Evolutionary conservation across 2,797 vertebrate species (phyloP).

Genomic region (Pseudochromis fuscus): DNA sequence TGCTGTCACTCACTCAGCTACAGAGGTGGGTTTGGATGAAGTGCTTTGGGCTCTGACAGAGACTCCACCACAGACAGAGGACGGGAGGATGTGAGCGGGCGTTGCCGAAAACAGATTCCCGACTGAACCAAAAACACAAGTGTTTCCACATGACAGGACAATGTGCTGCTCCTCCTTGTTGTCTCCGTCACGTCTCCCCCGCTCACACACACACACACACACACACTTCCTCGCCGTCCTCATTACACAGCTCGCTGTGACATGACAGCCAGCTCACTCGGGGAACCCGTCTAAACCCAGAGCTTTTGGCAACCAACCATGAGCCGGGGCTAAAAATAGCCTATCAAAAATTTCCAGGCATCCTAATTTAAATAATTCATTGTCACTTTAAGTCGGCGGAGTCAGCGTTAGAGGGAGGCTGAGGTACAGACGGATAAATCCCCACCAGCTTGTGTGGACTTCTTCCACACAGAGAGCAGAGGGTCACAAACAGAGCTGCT

Average conservation of each 20-base stretch:
- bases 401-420: constrained; percentile 15
- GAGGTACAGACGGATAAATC: constrained; percentile 41
- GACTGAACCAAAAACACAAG: constrained; percentile 37
- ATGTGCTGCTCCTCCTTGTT: constrained; percentile 47
- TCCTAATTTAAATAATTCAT: constrained; percentile 77
- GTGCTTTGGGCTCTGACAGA: constrained; percentile 31
- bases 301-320: constrained; percentile 74
- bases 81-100: constrained; percentile 11
- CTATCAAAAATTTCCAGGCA: constrained; percentile 69
- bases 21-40: constrained; percentile 45
- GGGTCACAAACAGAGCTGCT: constrained; percentile 19
- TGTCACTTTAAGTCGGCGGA: constrained; percentile 60
- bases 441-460: constrained; percentile 32
- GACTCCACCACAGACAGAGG: constrained; percentile 25
- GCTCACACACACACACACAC: constrained; percentile 28
- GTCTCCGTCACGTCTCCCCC: constrained; percentile 36
- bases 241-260: constrained; percentile 65
- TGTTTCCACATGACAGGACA: constrained; percentile 48
- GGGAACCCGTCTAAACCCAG: constrained; percentile 73
- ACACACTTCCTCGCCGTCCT: constrained; percentile 41
- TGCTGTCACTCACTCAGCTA: constrained; percentile 40
- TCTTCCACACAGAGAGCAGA: constrained; percentile 14
- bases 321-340: constrained; percentile 73
- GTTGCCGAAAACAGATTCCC: constrained; percentile 3
- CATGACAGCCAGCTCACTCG: constrained; percentile 71